A percentile compares a stretch with the other conserved stretches of the same genome.
Conservation (phyloP, 2,888 invertebrate genomes). For the Ceramica pisi region DNA sequence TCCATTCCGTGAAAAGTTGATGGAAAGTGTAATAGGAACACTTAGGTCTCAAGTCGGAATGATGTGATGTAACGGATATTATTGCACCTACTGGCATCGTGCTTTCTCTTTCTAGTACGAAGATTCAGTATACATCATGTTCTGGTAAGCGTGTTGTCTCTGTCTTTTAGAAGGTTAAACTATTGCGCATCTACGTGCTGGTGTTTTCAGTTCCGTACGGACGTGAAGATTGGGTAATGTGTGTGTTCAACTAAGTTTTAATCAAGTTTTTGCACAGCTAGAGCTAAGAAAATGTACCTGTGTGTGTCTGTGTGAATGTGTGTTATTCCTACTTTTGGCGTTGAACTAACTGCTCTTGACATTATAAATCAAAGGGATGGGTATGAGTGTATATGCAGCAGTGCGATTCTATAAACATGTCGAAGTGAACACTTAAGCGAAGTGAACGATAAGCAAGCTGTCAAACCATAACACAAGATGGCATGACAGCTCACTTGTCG, state of each 20-base stretch:
- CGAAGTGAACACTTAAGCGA: too few relatives aligned
- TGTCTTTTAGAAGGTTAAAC: conserved; percentile 15
- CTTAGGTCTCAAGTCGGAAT: conserved; percentile 66
- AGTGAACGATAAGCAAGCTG: too few relatives aligned
- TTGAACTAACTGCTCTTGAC: too few relatives aligned
- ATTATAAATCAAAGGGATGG: too few relatives aligned
- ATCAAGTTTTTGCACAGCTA: neutral
- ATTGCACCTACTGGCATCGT: conserved; percentile 45
- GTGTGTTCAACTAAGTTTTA: neutral
- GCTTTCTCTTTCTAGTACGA: conserved; percentile 12
- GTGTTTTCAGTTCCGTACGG: neutral
- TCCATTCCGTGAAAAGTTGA: conserved; percentile 67
- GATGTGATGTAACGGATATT: conserved; percentile 68
- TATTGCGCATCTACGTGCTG: neutral
- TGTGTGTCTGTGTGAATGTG: too few relatives aligned
- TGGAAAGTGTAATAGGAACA: conserved; percentile 73
- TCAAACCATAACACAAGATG: too few relatives aligned
- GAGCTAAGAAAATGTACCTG: too few relatives aligned
- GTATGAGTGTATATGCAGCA: too few relatives aligned
- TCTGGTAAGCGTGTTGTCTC: neutral
- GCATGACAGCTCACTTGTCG: too few relatives aligned
- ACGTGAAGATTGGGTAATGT: neutral
- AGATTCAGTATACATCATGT: neutral
- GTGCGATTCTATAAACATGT: too few relatives aligned
- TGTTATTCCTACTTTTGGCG: too few relatives aligned